Conservation (phyloP, 2,797 vertebrate genomes). For the Halcyon smyrnensis region DNA sequence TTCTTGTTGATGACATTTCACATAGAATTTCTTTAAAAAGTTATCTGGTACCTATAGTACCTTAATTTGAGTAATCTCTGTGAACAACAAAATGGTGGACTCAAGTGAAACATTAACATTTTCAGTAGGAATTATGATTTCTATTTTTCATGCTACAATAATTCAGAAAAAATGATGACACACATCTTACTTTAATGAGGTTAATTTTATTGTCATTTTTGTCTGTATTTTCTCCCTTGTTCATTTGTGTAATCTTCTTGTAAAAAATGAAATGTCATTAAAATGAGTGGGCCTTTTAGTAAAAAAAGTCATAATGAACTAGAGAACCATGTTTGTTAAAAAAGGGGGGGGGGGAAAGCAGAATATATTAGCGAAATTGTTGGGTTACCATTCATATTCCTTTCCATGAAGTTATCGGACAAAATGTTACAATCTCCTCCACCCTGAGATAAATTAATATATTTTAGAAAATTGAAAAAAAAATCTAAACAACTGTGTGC, state of each 20-base stretch:
- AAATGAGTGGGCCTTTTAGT: neutral
- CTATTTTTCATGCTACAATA: neutral
- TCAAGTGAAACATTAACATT: neutral
- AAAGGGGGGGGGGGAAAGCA: rapidly evolving
- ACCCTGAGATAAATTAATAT: neutral
- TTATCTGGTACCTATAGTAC: neutral
- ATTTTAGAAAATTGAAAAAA: neutral
- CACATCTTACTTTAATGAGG: neutral
- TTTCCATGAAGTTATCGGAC: neutral
- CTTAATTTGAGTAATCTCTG: neutral
- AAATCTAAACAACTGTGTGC: neutral
- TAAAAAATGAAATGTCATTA: neutral
- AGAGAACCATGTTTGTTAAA: neutral
- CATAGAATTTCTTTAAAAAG: neutral
- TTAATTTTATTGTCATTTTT: neutral
- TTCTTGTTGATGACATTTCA: neutral
- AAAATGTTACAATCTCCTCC: neutral
- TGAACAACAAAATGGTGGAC: neutral
- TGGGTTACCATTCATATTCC: neutral
- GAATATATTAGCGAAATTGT: neutral
- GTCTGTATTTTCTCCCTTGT: neutral
- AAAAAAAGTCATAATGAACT: neutral
- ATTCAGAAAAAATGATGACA: neutral
- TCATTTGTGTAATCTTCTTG: neutral
- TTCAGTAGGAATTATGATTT: neutral